These are phyloP conservation scores for Carassius gibelio DNA, from an alignment of 2,113 vertebrate species.

Conservation along the genomic window DNA sequence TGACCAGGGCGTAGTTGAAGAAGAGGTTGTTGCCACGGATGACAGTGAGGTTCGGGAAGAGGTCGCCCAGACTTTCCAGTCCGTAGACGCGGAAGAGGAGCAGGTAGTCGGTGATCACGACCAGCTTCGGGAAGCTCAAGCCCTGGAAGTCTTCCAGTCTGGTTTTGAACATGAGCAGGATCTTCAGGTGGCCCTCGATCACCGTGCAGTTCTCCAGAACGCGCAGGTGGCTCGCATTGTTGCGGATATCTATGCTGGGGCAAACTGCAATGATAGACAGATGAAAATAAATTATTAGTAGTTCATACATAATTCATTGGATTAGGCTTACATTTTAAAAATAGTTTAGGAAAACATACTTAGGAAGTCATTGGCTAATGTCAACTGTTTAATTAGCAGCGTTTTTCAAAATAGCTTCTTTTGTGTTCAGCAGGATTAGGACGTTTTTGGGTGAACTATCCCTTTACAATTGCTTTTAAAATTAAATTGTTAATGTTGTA, in stretches of 20 bases:
- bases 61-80: slow-evolving; percentile 84
- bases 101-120: slow-evolving; percentile 92
- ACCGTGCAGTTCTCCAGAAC: slow-evolving; percentile 92
- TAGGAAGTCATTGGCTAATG: too few relatives aligned
- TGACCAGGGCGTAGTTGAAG: slow-evolving; percentile 94
- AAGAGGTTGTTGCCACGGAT: slow-evolving; percentile 94
- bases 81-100: slow-evolving; percentile 94
- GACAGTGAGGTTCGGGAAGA: slow-evolving; percentile 95
- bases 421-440: too few relatives aligned
- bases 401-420: too few relatives aligned
- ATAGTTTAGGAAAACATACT: too few relatives aligned
- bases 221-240: slow-evolving; percentile 86
- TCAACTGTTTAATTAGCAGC: too few relatives aligned
- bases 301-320: too few relatives aligned
- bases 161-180: slow-evolving; percentile 93
- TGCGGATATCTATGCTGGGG: slow-evolving; percentile 92
- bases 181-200: slow-evolving; percentile 95
- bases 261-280: slow-evolving; percentile 78
- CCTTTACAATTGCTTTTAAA: too few relatives aligned
- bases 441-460: too few relatives aligned
- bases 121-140: slow-evolving; percentile 89
- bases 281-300: too few relatives aligned
- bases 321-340: too few relatives aligned
- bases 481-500: too few relatives aligned
- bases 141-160: slow-evolving; percentile 87